Evolutionary conservation across 2,797 vertebrate species (phyloP), one percentile per base, ranked within the genome.

Genomic region (Notoglanidium macrostoma): DNA sequence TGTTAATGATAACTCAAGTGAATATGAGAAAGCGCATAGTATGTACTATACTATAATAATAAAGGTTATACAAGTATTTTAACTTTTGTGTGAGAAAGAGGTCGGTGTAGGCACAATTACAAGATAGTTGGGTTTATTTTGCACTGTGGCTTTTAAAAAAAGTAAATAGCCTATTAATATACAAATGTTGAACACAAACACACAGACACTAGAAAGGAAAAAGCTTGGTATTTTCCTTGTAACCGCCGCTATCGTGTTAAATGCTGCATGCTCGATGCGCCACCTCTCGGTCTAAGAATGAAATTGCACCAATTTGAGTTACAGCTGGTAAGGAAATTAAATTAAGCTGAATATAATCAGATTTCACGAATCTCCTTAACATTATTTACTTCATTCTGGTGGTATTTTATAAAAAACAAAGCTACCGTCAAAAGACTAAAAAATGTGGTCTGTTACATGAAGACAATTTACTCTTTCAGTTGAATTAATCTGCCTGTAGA

Each of bases 401-500:
- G 2, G 12, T 10, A 5, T 32, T 49, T 63, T 12, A 49, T 10
- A 49, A 49, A 46, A 17, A 49, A 65, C 12, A 26, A 44, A 80
- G 61, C 15, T 51, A 54, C 7, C 11, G 23, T 19, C 7, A 19
- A 82, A 29, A 7, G 23, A 29, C 9, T 17, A 57, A n/a, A 61
- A 77, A 63, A 55, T 21, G 54, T 59, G 32, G 2, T 12, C 15
- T 15, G 32, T 78, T 55, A 14, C 1, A 19, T 10, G 19, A 15
- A 67, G 23, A 49, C 44, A 11, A 2, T 63, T 63, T 63, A 29
- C 1, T 8, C 12, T 7, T 49, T 65, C 26, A 19, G 5, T 90
- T 93, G 68, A 91, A 14, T 87, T 79, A 59, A 59, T 73, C 51
- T 26, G 11, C 67, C 67, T 59, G 32, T 17, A 95, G 94, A 92